A percentile compares a stretch with the other conserved stretches of the same genome.
Conservation (phyloP, 2,113 vertebrate species). For the Boleophthalmus pectinirostris region DNA sequence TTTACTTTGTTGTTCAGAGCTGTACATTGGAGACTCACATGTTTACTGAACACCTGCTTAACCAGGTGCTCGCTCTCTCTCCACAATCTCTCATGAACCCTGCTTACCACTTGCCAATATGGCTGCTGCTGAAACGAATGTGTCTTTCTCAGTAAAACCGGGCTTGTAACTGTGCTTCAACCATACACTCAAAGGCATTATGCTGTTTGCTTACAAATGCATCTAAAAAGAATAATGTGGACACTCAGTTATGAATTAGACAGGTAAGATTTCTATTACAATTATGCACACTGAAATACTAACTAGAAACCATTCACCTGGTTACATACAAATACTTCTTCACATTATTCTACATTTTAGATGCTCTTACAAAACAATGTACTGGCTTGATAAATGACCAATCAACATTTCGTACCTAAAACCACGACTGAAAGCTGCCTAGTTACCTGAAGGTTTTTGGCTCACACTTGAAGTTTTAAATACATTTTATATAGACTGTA, state of each 20-base stretch:
- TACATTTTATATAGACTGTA: constrained; percentile 72
- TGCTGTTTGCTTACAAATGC: not conserved
- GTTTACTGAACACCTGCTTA: constrained; percentile 63
- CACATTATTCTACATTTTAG: not conserved
- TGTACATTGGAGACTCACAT: constrained; percentile 46
- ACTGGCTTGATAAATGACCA: not conserved
- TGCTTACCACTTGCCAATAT: constrained; percentile 72
- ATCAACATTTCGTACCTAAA: not conserved
- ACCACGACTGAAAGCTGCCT: constrained; percentile 4
- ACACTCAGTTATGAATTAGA: not conserved
- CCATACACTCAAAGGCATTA: constrained; percentile 14
- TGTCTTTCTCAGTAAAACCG: constrained; percentile 66
- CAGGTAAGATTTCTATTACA: not conserved
- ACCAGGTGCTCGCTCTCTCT: constrained; percentile 46
- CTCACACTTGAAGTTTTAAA: constrained; percentile 34
- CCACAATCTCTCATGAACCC: constrained; percentile 60
- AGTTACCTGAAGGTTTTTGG: constrained; percentile 20
- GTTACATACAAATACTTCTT: not conserved
- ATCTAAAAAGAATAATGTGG: not conserved
- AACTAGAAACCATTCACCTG: not conserved
- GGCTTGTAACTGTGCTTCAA: constrained; percentile 72
- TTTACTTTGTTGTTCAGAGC: not conserved
- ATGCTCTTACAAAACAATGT: not conserved
- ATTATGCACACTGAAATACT: not conserved
- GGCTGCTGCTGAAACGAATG: constrained; percentile 84